Conservation (phyloP, 1,140 invertebrate species). For the Zophobas atratus region DNA sequence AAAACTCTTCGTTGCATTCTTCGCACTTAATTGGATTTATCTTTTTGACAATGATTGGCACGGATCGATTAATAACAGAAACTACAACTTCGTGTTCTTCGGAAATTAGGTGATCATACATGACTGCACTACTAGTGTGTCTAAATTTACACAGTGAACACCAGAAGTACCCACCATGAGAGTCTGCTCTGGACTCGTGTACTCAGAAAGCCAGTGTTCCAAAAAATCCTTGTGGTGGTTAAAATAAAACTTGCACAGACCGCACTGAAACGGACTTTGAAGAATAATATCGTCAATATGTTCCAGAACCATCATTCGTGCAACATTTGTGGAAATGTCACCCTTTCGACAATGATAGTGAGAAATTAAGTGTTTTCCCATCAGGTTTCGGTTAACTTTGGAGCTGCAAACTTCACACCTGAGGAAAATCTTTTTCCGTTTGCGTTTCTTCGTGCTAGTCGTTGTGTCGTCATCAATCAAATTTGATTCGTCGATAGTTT, state of each 20-base stretch:
- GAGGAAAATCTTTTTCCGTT: slow-evolving; percentile 73
- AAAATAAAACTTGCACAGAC: slow-evolving; percentile 87
- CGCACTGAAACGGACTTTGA: slow-evolving; percentile 88
- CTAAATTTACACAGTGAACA: slow-evolving; percentile 85
- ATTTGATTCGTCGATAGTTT: slow-evolving; percentile 49
- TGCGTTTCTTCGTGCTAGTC: slow-evolving; percentile 67
- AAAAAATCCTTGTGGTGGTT: slow-evolving; percentile 83
- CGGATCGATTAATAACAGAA: slow-evolving; percentile 82
- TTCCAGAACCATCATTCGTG: slow-evolving; percentile 77
- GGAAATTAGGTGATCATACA: slow-evolving; percentile 80
- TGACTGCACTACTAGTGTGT: slow-evolving; percentile 75
- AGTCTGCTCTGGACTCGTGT: slow-evolving; percentile 71
- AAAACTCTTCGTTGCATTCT: slow-evolving; percentile 76
- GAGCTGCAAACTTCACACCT: slow-evolving; percentile 81
- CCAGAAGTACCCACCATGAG: slow-evolving; percentile 74
- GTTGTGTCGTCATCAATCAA: slow-evolving; percentile 62
- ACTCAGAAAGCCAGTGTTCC: slow-evolving; percentile 80
- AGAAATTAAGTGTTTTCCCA: slow-evolving; percentile 88
- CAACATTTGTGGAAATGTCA: slow-evolving; percentile 70
- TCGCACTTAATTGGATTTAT: slow-evolving; percentile 75
- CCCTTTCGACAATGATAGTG: slow-evolving; percentile 85
- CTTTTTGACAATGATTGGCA: slow-evolving; percentile 84
- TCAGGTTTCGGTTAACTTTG: slow-evolving; percentile 76
- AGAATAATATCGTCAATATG: slow-evolving; percentile 84
- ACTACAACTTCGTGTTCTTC: slow-evolving; percentile 80